Evolutionary conservation across 2,888 invertebrate species (phyloP), one percentile per base, ranked within the genome.

Genomic region (Micoletzkya japonica): DNA sequence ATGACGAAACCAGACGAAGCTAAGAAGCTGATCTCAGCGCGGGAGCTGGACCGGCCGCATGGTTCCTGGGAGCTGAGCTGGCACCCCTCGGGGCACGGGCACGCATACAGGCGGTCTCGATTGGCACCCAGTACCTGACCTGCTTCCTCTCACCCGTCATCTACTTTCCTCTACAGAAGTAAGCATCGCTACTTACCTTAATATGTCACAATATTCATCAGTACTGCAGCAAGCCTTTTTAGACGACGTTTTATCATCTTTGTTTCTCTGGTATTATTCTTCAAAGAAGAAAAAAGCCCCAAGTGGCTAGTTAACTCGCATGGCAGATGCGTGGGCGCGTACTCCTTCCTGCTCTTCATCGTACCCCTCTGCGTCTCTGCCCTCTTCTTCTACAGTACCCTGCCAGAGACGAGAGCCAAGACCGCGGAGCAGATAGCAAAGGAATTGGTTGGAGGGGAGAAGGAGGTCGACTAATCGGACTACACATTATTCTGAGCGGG

Each of bases 21-120:
- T 17, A n/a, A 44, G 49, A 44, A n/a, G 14, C n/a, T 44, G 56
- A 10, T 54, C 10, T 54, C 64, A 81, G 81, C 63, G 74, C 79
- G 26, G 81, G 82, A 26, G 78, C 82, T 4, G 81, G 81, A 0
- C 82, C 82, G 1, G 70, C 78, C 4, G 81, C 82, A 0, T 74
- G 80, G 70, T 81, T 81, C 32, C 69, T 82, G 37, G 80, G 81
- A 28, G 81, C 82, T 0, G 82, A 82, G 61, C 59, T 82, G 10
- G 77, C 81, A 2, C 73, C 77, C 6, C 70, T 72, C 10, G 71
- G 64, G 4, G 70, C 74, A 0, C 61, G 73, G 52, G 71, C 77
- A 2, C 74, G 71, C 44, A 72, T 78, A 17, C 78, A 79, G 56
- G 72, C 74, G 6, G 54, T 70, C 4, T 76, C 73, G 2, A 72